Conservation (phyloP, 2,888 invertebrate genomes). For the Pantelozetes paolii region DNA sequence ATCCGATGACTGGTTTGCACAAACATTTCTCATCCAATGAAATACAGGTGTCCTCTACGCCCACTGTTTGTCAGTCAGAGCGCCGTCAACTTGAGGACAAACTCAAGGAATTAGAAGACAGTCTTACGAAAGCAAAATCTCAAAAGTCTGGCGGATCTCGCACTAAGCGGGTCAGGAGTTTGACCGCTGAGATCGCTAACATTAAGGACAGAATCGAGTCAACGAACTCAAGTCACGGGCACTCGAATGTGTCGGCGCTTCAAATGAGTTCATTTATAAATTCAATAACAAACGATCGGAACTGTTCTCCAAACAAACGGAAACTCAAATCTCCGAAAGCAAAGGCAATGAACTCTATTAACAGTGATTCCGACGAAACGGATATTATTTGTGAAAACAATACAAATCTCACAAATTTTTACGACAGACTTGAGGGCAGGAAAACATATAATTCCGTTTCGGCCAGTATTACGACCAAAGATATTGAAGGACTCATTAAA, state of each 20-base stretch:
- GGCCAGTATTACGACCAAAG: background rate
- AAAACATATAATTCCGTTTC: conserved; percentile 25
- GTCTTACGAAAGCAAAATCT: background rate
- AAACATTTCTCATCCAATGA: background rate
- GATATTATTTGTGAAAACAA: background rate
- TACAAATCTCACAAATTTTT: background rate
- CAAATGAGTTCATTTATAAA: background rate
- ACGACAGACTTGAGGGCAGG: conserved; percentile 18
- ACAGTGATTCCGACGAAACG: conserved; percentile 13
- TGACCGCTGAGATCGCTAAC: conserved; percentile 10
- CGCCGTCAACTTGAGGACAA: background rate
- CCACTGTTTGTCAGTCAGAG: background rate
- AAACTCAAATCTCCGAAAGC: background rate
- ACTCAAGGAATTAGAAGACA: conserved; percentile 19
- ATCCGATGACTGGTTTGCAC: conserved; percentile 39
- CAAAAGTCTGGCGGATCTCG: conserved; percentile 27
- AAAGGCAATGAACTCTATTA: background rate
- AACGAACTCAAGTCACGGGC: background rate
- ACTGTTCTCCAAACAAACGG: background rate
- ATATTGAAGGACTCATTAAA: conserved; percentile 9
- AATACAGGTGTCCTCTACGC: background rate
- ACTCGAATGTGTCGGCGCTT: background rate
- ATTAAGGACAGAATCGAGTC: conserved; percentile 1
- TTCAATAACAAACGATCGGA: background rate
- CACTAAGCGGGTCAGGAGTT: conserved; percentile 26